Conservation (phyloP, 2,113 vertebrate species). For the Tyto alba region DNA sequence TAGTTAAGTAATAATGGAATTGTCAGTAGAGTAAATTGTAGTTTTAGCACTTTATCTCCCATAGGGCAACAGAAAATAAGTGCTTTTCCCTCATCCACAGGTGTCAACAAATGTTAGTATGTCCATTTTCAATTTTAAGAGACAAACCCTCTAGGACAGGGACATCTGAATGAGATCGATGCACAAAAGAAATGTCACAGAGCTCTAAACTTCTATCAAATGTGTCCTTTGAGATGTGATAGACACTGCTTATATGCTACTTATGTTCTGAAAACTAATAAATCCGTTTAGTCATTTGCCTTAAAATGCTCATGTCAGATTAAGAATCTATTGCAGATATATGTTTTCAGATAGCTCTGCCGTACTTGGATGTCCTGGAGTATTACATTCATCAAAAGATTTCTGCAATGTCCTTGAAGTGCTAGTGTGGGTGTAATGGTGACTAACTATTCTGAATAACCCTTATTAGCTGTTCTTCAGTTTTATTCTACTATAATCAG, state of each 20-base stretch:
- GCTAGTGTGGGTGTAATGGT: not conserved
- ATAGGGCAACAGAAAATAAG: constrained; percentile 1
- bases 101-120: not conserved
- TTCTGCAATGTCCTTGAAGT: not conserved
- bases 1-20: not conserved
- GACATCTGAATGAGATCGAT: constrained; percentile 1
- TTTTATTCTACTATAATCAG: not conserved
- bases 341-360: not conserved
- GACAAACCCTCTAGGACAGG: not conserved
- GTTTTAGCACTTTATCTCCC: constrained; percentile 41
- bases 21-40: not conserved
- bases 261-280: not conserved
- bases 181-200: constrained; percentile 37
- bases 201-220: constrained; percentile 42
- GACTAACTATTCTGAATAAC: constrained; percentile 31
- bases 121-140: not conserved
- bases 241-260: not conserved
- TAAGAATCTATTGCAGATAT: not conserved
- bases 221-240: not conserved
- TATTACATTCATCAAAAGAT: not conserved
- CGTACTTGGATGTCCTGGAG: fast-evolving
- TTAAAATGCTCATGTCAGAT: not conserved
- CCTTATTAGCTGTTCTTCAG: constrained; percentile 3
- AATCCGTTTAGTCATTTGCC: not conserved
- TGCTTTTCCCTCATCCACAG: constrained; percentile 44